A percentile compares a stretch with the other conserved stretches of the same genome.
Conservation (phyloP, 2,113 vertebrate genomes). For the Phasianus colchicus region DNA sequence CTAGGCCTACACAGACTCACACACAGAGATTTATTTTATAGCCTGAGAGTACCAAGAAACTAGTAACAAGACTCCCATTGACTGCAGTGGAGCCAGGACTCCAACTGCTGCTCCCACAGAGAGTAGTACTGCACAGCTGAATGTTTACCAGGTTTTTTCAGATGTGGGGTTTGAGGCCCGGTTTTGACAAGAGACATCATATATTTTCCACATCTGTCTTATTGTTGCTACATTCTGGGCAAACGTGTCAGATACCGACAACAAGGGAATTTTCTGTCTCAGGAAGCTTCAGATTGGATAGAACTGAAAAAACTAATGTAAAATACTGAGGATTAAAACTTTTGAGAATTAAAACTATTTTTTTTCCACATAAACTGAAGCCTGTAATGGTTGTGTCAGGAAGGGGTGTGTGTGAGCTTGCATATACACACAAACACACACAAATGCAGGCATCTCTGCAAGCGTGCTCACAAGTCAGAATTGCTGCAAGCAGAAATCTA, state of each 20-base stretch:
- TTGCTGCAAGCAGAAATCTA: not conserved
- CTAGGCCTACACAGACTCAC: not conserved
- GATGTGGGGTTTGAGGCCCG: not conserved
- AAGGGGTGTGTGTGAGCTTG: not conserved
- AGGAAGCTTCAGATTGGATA: not conserved
- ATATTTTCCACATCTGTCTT: not conserved
- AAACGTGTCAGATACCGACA: not conserved
- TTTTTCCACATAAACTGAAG: not conserved
- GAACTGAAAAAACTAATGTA: not conserved
- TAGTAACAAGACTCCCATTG: constrained; percentile 18
- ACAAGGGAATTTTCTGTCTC: not conserved
- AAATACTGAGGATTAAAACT: not conserved
- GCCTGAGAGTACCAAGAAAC: not conserved
- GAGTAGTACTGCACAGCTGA: not conserved
- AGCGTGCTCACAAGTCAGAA: not conserved
- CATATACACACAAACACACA: not conserved
- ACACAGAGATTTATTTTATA: not conserved
- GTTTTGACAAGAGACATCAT: not conserved
- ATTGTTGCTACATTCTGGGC: not conserved
- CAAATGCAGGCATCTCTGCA: not conserved
- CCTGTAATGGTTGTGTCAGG: not conserved
- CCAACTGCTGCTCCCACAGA: constrained; percentile 1
- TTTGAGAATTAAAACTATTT: not conserved
- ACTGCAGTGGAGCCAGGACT: not conserved
- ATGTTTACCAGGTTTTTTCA: not conserved